A percentile compares a stretch with the other conserved stretches of the same genome.
Evolutionary conservation across 2,797 vertebrate species (phyloP).

Genomic region (Harpagifer antarcticus): DNA sequence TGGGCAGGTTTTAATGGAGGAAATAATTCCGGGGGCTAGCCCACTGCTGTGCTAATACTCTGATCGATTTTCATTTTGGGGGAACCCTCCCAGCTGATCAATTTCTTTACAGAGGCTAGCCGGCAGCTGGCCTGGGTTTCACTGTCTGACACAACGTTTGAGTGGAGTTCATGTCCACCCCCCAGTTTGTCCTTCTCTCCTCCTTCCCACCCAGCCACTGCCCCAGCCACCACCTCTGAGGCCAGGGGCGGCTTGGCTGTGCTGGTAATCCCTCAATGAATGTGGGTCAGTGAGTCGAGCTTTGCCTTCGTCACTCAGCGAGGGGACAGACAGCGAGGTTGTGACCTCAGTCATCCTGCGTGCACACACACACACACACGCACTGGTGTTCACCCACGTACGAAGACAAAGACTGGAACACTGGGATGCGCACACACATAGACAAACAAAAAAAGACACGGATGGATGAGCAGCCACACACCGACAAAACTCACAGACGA

Average conservation of each 20-base stretch:
- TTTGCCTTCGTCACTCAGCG: constrained; percentile 73
- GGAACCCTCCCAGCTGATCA: constrained; percentile 61
- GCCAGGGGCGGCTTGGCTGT: constrained; percentile 65
- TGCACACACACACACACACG: constrained; percentile 11
- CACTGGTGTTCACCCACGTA: constrained; percentile 4
- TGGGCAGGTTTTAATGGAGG: constrained; percentile 52
- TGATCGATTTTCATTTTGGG: constrained; percentile 64
- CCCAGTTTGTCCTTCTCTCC: constrained; percentile 19
- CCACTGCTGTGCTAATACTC: constrained; percentile 53
- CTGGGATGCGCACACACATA: not conserved
- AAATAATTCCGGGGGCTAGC: constrained; percentile 44
- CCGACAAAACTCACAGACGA: constrained; percentile 22
- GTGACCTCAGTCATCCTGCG: constrained; percentile 59
- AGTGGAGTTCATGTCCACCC: constrained; percentile 45
- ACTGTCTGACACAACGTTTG: constrained; percentile 31
- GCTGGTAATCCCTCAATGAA: constrained; percentile 78
- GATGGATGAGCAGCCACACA: constrained; percentile 50
- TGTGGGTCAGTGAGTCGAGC: constrained; percentile 79
- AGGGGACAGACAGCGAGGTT: constrained; percentile 75
- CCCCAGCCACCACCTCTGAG: constrained; percentile 46
- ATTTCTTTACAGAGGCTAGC: constrained; percentile 28
- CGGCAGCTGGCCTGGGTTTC: constrained; percentile 39
- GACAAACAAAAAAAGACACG: constrained; percentile 12
- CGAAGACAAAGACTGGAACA: constrained; percentile 49
- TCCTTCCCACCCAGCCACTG: not conserved